These are phyloP conservation scores for Sphinx pinastri DNA, from an alignment of 2,888 invertebrate genomes.

Conservation along the genomic window DNA sequence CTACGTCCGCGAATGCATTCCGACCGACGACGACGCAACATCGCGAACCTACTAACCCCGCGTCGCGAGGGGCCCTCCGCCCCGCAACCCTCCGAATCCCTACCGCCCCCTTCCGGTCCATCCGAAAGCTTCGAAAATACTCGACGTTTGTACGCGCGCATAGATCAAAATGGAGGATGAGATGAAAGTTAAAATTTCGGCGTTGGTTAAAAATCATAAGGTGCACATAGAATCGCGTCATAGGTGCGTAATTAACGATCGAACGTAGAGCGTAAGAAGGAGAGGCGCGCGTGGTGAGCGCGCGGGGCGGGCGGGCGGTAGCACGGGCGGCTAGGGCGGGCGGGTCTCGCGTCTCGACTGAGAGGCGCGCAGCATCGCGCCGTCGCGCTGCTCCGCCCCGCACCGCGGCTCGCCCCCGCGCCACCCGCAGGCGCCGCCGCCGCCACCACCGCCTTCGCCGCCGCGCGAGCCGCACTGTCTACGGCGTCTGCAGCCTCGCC, in stretches of 20 bases:
- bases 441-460: conserved; percentile 68
- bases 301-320: conserved; percentile 75
- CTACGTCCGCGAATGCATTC: conserved; percentile 83
- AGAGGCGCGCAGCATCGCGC: conserved; percentile 86
- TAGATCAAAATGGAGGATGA: conserved; percentile 55
- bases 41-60: conserved; percentile 84
- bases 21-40: conserved; percentile 82
- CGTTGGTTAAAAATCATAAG: conserved; percentile 44
- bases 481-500: conserved; percentile 75
- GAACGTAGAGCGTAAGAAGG: conserved; percentile 56
- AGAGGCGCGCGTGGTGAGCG: conserved; percentile 63
- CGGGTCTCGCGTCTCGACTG: conserved; percentile 86
- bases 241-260: conserved; percentile 59
- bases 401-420: conserved; percentile 49
- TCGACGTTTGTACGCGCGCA: conserved; percentile 72
- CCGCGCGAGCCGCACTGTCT: conserved; percentile 72
- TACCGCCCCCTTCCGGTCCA: conserved; percentile 76
- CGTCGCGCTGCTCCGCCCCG: conserved; percentile 83
- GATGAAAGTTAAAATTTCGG: conserved; percentile 52
- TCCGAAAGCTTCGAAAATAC: conserved; percentile 81
- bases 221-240: conserved; percentile 48
- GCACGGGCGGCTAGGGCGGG: conserved; percentile 82
- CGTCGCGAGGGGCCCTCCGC: conserved; percentile 79
- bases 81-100: conserved; percentile 80
- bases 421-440: conserved; percentile 71